A percentile compares a stretch with the other conserved stretches of the same genome.
Conservation (phyloP, 30 jellyfish, hydroid and myxozoan genomes). For the Catostylus mosaicus region DNA sequence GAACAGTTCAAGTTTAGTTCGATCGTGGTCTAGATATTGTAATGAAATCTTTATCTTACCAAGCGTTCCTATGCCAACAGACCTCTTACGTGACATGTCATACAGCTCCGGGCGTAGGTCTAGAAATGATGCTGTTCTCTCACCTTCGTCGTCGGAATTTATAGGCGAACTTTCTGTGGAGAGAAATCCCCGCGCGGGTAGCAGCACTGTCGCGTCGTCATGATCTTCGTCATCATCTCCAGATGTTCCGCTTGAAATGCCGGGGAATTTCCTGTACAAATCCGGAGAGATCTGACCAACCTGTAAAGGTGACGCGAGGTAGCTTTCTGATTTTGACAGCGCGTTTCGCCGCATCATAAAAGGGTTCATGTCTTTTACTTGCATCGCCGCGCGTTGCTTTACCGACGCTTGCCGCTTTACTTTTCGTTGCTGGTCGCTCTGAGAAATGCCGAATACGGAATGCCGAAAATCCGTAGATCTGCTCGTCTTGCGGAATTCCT, state of each 20-base stretch:
- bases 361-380: conserved; percentile 26
- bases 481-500: neutral
- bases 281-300: conserved; percentile 29
- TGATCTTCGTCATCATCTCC: neutral
- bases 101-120: conserved; percentile 49
- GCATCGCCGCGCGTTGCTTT: neutral
- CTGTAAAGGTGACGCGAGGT: neutral
- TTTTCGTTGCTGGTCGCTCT: neutral
- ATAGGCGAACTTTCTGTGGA: conserved; percentile 19
- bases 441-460: neutral
- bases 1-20: conserved; percentile 23
- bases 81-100: conserved; percentile 35
- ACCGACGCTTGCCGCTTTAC: neutral
- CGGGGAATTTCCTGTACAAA: neutral
- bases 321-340: conserved; percentile 24
- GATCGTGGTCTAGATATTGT: conserved; percentile 22
- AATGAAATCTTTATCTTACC: conserved; percentile 39
- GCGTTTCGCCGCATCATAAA: conserved; percentile 47
- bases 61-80: conserved; percentile 32
- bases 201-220: neutral
- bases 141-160: conserved; percentile 32
- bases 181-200: conserved; percentile 23
- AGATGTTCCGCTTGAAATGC: neutral
- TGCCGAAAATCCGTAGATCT: neutral
- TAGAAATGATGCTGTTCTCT: neutral